Conservation (phyloP, 2,888 invertebrate genomes). For the Octodonta nipae region DNA sequence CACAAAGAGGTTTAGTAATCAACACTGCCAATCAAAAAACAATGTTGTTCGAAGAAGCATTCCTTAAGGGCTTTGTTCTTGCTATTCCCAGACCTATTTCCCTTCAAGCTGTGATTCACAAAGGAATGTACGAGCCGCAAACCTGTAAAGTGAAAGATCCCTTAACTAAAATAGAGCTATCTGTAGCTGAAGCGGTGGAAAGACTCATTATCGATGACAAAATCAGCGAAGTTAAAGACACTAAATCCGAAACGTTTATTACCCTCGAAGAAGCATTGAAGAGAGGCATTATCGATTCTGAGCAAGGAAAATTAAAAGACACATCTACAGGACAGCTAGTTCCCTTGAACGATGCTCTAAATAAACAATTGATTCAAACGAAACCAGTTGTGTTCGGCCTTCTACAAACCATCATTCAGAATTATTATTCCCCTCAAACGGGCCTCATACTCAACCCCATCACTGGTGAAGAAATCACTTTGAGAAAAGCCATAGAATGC, state of each 20-base stretch:
- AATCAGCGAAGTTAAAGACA: conserved; percentile 69
- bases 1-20: conserved; percentile 56
- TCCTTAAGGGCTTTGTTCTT: conserved; percentile 55
- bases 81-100: conserved; percentile 60
- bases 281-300: conserved; percentile 51
- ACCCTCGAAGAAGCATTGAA: conserved; percentile 62
- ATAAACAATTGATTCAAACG: conserved; percentile 56
- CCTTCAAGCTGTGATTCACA: conserved; percentile 60
- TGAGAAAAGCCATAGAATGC: conserved; percentile 60
- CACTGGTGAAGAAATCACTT: conserved; percentile 57
- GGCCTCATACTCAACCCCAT: conserved; percentile 67
- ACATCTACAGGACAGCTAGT: conserved; percentile 56
- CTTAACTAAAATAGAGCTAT: conserved; percentile 55
- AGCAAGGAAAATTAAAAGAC: conserved; percentile 58
- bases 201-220: conserved; percentile 69
- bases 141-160: conserved; percentile 60
- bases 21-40: conserved; percentile 56
- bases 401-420: conserved; percentile 59
- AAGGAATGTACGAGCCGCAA: conserved; percentile 55
- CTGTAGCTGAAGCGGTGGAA: conserved; percentile 62
- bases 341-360: conserved; percentile 56
- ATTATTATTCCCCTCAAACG: conserved; percentile 60
- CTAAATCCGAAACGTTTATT: conserved; percentile 54
- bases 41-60: conserved; percentile 57
- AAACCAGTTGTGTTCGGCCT: conserved; percentile 55